phyloP scores from a whole-genome alignment of 2,113 vertebrate genomes.

The Ophiodon elongatus region DNA sequence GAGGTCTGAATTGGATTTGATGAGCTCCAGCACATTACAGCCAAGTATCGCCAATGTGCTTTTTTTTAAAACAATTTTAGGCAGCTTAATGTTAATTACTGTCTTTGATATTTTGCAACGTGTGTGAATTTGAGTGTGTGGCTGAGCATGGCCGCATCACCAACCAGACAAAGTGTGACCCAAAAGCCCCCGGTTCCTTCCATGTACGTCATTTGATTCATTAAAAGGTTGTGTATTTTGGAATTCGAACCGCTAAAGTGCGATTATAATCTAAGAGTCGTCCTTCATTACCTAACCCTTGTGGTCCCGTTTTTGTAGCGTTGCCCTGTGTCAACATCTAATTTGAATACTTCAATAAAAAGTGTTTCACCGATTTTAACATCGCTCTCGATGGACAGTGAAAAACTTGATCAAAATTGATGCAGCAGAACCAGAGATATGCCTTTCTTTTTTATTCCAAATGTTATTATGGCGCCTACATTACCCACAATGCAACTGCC shows the following conservation, averaged over 20 bases:
- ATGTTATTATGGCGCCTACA: background rate
- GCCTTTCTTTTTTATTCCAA: background rate
- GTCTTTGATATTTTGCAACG: background rate
- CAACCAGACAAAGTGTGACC: background rate
- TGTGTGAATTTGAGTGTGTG: conserved; percentile 1
- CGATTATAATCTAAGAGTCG: background rate
- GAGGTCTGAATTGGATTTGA: background rate
- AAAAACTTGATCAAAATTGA: background rate
- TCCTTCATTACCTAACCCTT: background rate
- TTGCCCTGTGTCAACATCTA: background rate
- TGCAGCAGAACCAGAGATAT: background rate
- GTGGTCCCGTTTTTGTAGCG: background rate
- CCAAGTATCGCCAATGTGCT: background rate
- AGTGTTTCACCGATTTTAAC: background rate
- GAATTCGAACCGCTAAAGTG: background rate
- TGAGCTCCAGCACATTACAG: background rate
- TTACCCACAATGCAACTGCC: background rate
- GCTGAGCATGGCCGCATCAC: background rate
- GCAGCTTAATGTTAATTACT: conserved; percentile 7
- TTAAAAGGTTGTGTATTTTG: background rate
- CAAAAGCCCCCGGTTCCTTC: background rate
- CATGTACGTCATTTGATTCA: background rate
- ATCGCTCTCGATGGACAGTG: background rate
- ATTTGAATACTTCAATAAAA: background rate
- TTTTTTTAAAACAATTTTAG: conserved; percentile 8